Evolutionary conservation across 2,797 vertebrate genomes (phyloP).

Genomic region (Garrulus glandarius): DNA sequence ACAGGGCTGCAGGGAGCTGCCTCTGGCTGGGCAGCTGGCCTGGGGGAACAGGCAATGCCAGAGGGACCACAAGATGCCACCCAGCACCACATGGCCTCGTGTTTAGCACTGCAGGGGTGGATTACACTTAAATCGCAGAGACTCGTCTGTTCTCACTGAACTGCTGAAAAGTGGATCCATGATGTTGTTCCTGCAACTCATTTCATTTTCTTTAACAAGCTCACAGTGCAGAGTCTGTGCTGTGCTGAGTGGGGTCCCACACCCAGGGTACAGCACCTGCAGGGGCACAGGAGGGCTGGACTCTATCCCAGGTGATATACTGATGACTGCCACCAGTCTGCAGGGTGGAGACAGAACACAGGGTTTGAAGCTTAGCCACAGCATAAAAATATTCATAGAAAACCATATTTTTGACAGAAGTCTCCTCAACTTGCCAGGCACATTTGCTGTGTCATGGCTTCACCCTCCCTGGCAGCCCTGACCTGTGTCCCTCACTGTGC

Average conservation of each 20-base stretch:
- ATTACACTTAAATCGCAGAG: background rate
- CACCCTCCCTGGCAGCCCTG: background rate
- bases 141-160: rapidly evolving
- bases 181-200: background rate
- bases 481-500: rapidly evolving
- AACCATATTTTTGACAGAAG: background rate
- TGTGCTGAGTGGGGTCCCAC: rapidly evolving
- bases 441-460: rapidly evolving
- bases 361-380: background rate
- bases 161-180: background rate
- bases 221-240: background rate
- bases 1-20: background rate
- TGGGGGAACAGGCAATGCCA: rapidly evolving
- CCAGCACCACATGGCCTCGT: rapidly evolving
- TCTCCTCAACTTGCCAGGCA: rapidly evolving
- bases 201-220: background rate
- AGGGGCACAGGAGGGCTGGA: background rate
- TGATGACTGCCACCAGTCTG: background rate
- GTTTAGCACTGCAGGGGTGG: background rate
- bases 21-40: background rate
- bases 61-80: background rate
- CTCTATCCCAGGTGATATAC: background rate
- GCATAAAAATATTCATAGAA: background rate
- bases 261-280: rapidly evolving
- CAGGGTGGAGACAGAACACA: background rate